Evolutionary conservation across 2,888 invertebrate species (phyloP).

Genomic region (Drosophila setosimentum): DNA sequence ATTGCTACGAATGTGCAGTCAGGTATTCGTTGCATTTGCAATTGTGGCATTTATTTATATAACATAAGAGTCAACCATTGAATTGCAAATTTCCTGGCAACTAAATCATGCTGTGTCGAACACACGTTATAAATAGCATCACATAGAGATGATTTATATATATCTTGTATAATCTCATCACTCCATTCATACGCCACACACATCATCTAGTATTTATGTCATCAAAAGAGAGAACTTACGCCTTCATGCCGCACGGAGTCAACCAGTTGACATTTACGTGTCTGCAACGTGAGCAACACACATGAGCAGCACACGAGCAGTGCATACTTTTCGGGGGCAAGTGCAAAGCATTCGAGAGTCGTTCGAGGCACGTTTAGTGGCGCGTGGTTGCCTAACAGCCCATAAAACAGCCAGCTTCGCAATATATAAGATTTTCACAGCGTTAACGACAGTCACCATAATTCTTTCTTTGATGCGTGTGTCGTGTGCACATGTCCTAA

Average conservation of each 20-base stretch:
- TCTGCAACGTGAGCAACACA: too few species aligned
- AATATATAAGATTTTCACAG: slow-evolving; percentile 30
- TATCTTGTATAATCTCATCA: slow-evolving; percentile 1
- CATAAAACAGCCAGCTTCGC: slow-evolving; percentile 46
- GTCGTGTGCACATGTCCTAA: slow-evolving; percentile 26
- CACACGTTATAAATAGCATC: not conserved
- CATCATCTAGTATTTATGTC: slow-evolving; percentile 10
- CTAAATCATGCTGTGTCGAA: not conserved
- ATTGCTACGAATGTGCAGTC: not conserved
- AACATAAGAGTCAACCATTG: not conserved
- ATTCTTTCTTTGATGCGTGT: slow-evolving; percentile 40
- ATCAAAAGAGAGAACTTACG: not conserved
- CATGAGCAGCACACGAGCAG: too few species aligned
- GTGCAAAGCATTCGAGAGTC: not conserved
- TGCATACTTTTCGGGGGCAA: slow-evolving; percentile 24
- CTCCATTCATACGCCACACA: not conserved
- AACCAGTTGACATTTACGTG: slow-evolving; percentile 20
- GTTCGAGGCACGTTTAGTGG: slow-evolving; percentile 41
- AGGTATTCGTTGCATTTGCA: not conserved
- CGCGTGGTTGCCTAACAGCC: slow-evolving; percentile 42
- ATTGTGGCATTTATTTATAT: not conserved
- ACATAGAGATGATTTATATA: not conserved
- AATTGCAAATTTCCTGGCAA: not conserved
- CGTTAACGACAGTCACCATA: slow-evolving; percentile 48
- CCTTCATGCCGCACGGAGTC: not conserved